phyloP scores from a whole-genome alignment of 2,797 vertebrate species.

The Poecile montanus region DNA sequence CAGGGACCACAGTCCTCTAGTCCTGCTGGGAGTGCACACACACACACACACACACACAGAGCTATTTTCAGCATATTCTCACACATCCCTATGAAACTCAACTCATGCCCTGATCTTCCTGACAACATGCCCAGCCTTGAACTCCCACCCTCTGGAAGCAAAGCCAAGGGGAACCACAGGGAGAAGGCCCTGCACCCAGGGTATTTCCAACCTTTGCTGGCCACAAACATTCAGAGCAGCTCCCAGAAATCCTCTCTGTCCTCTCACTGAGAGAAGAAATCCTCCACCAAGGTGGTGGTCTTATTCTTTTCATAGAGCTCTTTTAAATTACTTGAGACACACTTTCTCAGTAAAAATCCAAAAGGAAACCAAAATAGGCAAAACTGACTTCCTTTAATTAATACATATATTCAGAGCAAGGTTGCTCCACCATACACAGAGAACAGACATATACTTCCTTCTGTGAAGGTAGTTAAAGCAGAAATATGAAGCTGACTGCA shows the following conservation, averaged over 20 bases:
- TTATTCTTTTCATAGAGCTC: background rate
- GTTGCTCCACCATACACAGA: background rate
- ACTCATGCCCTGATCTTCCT: background rate
- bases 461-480: background rate
- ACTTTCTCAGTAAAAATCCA: background rate
- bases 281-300: rapidly evolving
- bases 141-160: background rate
- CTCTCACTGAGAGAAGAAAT: background rate
- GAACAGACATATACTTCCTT: background rate
- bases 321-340: background rate
- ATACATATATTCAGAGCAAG: background rate
- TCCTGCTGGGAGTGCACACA: background rate
- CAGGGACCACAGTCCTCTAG: too few relatives aligned
- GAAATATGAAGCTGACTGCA: background rate
- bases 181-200: background rate
- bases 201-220: background rate
- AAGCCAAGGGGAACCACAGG: background rate
- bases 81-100: background rate
- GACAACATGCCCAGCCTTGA: background rate
- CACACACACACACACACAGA: too few relatives aligned
- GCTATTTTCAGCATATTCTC: background rate
- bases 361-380: background rate
- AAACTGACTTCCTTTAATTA: background rate
- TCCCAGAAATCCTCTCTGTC: background rate
- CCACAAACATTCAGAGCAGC: background rate